Base-by-base conservation (phyloP, 2,797 vertebrate species). In the Notolepis coatsorum region DNA sequence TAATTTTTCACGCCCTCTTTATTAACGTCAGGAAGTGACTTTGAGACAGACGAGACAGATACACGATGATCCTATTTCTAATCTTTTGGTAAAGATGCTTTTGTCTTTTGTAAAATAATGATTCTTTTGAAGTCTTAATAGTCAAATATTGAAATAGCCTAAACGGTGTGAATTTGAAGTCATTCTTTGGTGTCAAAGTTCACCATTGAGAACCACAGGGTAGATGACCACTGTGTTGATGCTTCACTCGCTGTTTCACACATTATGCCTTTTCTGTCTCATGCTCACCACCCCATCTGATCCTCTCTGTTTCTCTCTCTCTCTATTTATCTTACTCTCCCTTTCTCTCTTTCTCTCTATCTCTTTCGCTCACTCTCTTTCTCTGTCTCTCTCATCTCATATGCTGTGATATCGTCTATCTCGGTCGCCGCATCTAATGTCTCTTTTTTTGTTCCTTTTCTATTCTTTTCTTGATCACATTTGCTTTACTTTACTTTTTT, bases 381-480 rank as follows among this genome's bases (percentile, higher is more conserved):
- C 46, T 87, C 70, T 87, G 54, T 79, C 81, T 87, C 73, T 89
- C 75, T 91, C 82, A n/a, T 91, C 51, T 87, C 84, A 82, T 85
- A 75, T 69, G 68, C 63, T 59, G 60, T 79, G 69, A 53, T 77
- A 61, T 81, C 63, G 59, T 84, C 70, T 56, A 47, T 21, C 31
- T 71, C 56, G 55, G 76, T 84, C 64, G 53, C 73, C 46, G 85
- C 90, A 85, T 90, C 82, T 95, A 92, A 96, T 92, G 84, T 92
- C 60, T 92, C 85, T 94, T 83, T 88, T 79, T 92, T 90, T 80
- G 89, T 85, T 90, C 91, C 87, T 91, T 74, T 79, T 84, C 69
- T 81, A 61, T 89, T 79, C 95, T 94, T 94, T 94, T 83, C 35
- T n/a, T 89, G 91, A 91, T 93, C 89, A 79, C 90, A 84, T n/a